Evolutionary conservation across 1,140 invertebrate species (phyloP).

Genomic region (Heliothis virescens): DNA sequence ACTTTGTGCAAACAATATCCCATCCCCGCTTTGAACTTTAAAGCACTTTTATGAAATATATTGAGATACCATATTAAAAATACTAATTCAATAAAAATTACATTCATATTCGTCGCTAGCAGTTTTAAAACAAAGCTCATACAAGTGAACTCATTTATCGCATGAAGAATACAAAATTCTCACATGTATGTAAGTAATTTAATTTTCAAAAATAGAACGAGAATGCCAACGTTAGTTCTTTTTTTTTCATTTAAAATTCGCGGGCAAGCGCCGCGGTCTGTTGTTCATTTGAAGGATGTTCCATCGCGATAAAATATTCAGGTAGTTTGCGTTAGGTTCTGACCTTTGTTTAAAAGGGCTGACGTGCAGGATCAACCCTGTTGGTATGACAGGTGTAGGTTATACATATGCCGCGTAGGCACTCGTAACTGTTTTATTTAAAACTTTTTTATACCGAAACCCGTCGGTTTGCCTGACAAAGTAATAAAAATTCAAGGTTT

Average conservation of each 20-base stretch:
- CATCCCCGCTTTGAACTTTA: too few species aligned
- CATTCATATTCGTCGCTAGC: too few species aligned
- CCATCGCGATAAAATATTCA: constrained; percentile 54
- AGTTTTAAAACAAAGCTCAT: too few species aligned
- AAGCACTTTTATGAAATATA: too few species aligned
- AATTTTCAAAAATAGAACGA: neutral
- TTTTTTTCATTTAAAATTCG: constrained; percentile 42
- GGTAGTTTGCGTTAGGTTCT: constrained; percentile 49
- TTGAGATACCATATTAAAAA: too few species aligned
- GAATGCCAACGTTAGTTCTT: neutral
- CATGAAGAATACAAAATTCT: constrained; percentile 14
- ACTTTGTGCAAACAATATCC: too few species aligned
- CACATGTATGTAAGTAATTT: neutral
- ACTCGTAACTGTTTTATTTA: constrained; percentile 27
- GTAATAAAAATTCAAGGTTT: constrained; percentile 26
- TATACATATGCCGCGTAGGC: constrained; percentile 28
- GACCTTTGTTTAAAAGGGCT: constrained; percentile 54
- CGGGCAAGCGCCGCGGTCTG: constrained; percentile 11
- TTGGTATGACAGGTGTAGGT: constrained; percentile 43
- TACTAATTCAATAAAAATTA: too few species aligned
- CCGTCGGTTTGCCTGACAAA: neutral
- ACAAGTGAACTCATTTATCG: neutral
- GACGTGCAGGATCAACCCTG: constrained; percentile 39
- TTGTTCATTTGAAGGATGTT: constrained; percentile 48
- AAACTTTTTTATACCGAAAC: constrained; percentile 10